These are phyloP conservation scores for Hippocampus abdominalis DNA, from an alignment of 2,113 vertebrate genomes.

Conservation along the genomic window DNA sequence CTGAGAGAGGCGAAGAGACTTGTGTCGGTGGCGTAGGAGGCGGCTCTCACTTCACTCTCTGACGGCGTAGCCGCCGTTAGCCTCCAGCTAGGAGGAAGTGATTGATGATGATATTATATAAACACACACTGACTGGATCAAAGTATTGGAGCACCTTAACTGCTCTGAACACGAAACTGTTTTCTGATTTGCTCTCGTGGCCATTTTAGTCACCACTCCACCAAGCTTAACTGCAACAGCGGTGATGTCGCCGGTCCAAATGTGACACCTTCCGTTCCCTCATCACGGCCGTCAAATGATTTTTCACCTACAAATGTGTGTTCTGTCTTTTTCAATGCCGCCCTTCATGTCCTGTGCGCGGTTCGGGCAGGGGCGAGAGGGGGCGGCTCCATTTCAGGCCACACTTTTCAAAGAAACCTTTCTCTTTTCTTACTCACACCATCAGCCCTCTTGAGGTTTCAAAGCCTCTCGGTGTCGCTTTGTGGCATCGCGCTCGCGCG, in stretches of 20 bases:
- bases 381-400: slow-evolving; percentile 46
- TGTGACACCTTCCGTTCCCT: slow-evolving; percentile 8
- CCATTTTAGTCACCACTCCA: neutral
- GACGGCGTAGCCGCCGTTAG: too few species aligned
- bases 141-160: neutral
- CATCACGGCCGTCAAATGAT: slow-evolving; percentile 13
- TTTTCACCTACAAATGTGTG: slow-evolving; percentile 27
- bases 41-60: too few species aligned
- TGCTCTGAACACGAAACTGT: neutral
- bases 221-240: slow-evolving; percentile 1
- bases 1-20: too few species aligned
- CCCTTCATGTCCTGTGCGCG: slow-evolving; percentile 25
- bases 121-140: neutral
- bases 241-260: neutral
- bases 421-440: slow-evolving; percentile 28
- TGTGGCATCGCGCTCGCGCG: slow-evolving; percentile 52
- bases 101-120: too few species aligned
- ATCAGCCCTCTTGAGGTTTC: slow-evolving; percentile 44
- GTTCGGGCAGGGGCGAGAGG: slow-evolving; percentile 31
- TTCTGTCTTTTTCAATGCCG: slow-evolving; percentile 37
- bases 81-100: too few species aligned
- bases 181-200: neutral
- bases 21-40: too few species aligned
- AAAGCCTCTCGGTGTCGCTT: slow-evolving; percentile 48
- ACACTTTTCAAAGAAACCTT: slow-evolving; percentile 29